Conservation (phyloP, 2,888 invertebrate species). For the Callimorpha dominula region DNA sequence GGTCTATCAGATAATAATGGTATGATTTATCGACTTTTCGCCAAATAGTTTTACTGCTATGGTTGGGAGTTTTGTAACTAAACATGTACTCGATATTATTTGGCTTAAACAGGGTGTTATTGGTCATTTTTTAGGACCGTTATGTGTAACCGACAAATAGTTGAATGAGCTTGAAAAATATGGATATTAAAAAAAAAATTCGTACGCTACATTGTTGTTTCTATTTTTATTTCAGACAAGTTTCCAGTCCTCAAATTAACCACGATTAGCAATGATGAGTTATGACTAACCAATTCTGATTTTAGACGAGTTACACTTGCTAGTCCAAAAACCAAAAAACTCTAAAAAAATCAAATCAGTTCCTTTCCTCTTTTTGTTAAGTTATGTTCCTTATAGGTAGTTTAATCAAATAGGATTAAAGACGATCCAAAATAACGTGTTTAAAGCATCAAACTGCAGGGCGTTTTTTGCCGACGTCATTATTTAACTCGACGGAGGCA, state of each 20-base stretch:
- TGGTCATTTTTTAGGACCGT: too few species aligned
- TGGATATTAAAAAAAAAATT: too few species aligned
- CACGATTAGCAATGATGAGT: neutral
- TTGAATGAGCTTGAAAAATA: too few species aligned
- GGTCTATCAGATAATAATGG: neutral
- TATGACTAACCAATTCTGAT: neutral
- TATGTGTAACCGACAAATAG: too few species aligned
- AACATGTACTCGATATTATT: neutral
- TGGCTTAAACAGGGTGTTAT: too few species aligned
- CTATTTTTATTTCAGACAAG: too few species aligned
- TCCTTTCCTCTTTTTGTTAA: neutral
- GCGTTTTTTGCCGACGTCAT: constrained; percentile 47
- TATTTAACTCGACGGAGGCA: constrained; percentile 45
- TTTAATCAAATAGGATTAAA: constrained; percentile 24
- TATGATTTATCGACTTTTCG: neutral
- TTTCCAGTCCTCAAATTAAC: too few species aligned
- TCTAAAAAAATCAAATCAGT: neutral
- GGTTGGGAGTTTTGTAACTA: neutral
- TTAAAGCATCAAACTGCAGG: constrained; percentile 15
- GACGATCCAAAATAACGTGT: constrained; percentile 24
- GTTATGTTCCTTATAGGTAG: neutral
- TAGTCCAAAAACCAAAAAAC: neutral
- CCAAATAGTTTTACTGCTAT: neutral
- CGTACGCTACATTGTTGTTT: too few species aligned
- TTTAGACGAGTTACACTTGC: neutral